phyloP scores from a whole-genome alignment of 2,797 vertebrate species.

The Leptoclinus maculatus region DNA sequence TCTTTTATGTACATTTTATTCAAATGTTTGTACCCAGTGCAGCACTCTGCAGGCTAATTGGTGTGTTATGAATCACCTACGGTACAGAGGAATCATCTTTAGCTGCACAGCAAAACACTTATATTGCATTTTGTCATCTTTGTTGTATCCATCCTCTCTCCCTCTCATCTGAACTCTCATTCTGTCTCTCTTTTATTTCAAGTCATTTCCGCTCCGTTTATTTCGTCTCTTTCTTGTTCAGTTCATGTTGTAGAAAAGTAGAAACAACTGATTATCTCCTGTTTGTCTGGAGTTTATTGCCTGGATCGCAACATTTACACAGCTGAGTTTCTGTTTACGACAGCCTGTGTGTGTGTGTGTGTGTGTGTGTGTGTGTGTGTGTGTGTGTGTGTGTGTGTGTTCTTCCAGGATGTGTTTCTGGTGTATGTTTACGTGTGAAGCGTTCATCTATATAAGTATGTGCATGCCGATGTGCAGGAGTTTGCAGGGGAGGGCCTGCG shows the following conservation, averaged over 20 bases:
- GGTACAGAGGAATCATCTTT: too few species aligned
- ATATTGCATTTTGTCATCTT: too few species aligned
- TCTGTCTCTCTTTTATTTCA: too few species aligned
- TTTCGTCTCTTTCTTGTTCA: background rate
- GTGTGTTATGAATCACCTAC: too few species aligned
- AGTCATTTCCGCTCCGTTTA: background rate
- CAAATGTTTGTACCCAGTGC: too few species aligned
- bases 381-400: background rate
- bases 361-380: conserved; percentile 10
- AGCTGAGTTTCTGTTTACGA: conserved; percentile 26
- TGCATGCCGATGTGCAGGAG: conserved; percentile 83
- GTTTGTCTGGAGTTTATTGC: background rate
- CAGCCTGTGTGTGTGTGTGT: background rate
- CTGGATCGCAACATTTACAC: background rate
- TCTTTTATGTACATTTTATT: too few species aligned
- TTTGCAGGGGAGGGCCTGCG: conserved; percentile 94
- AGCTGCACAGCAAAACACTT: too few species aligned
- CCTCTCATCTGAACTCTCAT: too few species aligned
- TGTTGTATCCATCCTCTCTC: too few species aligned
- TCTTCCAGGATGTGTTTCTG: background rate
- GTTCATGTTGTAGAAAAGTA: background rate
- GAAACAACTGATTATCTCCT: background rate
- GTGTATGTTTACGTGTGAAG: background rate
- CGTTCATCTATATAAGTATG: conserved; percentile 14
- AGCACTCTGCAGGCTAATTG: too few species aligned